These are phyloP conservation scores for Hoplodrina blanda DNA, from an alignment of 2,888 invertebrate genomes.

Conservation along the genomic window DNA sequence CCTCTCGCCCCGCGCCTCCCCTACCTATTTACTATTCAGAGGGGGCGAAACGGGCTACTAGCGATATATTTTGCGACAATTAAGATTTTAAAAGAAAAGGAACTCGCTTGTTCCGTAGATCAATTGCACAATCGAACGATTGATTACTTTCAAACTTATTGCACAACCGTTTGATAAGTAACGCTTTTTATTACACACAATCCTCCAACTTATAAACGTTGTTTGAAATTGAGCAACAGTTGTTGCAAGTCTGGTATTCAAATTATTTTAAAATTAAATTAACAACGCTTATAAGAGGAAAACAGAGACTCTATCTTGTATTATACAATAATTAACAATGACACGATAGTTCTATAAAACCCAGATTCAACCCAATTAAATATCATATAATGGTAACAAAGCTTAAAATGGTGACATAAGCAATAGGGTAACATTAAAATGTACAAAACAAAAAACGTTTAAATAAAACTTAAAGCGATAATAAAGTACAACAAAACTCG, in stretches of 20 bases:
- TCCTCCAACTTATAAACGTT: conserved; percentile 65
- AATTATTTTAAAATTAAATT: conserved; percentile 41
- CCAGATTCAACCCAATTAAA: conserved; percentile 70
- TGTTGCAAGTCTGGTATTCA: conserved; percentile 55
- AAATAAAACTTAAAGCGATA: conserved; percentile 77
- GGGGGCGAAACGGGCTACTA: conserved; percentile 85
- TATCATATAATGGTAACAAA: conserved; percentile 84
- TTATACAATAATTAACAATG: conserved; percentile 69
- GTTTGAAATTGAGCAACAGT: conserved; percentile 60
- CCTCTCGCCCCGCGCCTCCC: conserved; percentile 70
- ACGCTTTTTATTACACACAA: conserved; percentile 69
- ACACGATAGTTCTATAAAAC: conserved; percentile 65
- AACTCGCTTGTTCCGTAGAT: conserved; percentile 74
- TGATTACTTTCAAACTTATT: conserved; percentile 72
- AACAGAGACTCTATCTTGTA: conserved; percentile 44
- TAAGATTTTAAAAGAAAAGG: conserved; percentile 87
- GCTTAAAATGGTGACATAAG: conserved; percentile 83
- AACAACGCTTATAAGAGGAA: conserved; percentile 52
- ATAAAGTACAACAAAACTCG: conserved; percentile 78
- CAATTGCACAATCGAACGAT: conserved; percentile 77
- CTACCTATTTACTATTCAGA: conserved; percentile 88
- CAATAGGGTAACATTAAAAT: conserved; percentile 76
- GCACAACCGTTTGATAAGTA: conserved; percentile 76
- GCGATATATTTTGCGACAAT: conserved; percentile 89
- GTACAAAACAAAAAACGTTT: conserved; percentile 76